Conservation (phyloP, 2,113 vertebrate species). For the Equus quagga region DNA sequence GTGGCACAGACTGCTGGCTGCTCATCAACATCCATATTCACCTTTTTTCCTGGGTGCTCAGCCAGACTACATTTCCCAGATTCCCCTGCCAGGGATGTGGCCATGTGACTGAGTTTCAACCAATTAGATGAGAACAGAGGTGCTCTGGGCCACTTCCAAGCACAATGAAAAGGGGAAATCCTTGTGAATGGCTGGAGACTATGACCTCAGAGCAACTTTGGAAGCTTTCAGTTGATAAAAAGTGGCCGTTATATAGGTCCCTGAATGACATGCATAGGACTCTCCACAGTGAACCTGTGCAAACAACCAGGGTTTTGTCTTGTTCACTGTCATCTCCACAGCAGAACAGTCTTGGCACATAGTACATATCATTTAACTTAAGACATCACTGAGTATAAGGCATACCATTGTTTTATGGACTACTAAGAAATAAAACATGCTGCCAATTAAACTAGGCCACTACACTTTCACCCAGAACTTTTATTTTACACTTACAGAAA, state of each 20-base stretch:
- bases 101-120: not conserved
- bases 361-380: not conserved
- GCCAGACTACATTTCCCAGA: slow-evolving; percentile 21
- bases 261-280: not conserved
- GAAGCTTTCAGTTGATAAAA: not conserved
- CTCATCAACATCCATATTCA: too few species aligned
- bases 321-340: too few species aligned
- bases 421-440: not conserved
- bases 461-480: not conserved
- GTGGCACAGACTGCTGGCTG: not conserved
- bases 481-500: not conserved
- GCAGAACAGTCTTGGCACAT: not conserved
- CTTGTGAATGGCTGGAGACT: not conserved
- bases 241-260: not conserved
- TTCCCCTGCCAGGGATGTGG: not conserved
- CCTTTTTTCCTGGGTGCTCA: not conserved
- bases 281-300: not conserved
- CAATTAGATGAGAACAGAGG: not conserved
- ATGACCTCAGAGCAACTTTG: not conserved
- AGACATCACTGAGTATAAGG: not conserved
- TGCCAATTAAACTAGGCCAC: not conserved
- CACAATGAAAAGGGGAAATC: not conserved
- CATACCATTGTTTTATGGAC: not conserved
- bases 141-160: not conserved
- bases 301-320: not conserved